Evolutionary conservation across 2,797 vertebrate genomes (phyloP), one percentile per base, ranked within the genome.

Genomic region (Scolopax bukidnonensis): DNA sequence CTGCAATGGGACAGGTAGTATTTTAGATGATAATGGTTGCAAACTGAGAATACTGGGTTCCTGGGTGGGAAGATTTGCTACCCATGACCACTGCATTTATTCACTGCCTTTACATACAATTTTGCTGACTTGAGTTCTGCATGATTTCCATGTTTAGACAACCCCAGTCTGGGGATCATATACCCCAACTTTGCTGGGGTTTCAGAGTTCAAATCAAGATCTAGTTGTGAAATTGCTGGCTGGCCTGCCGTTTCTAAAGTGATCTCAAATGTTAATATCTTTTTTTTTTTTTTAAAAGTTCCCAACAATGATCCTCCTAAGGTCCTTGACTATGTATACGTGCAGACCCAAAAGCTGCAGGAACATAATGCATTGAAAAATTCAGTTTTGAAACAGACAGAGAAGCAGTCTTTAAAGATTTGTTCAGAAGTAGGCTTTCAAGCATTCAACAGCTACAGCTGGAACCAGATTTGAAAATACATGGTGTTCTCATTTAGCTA

Each of bases 141-240:
- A 53, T 28, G 40, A 87, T 89, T 92, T 84, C 75, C 1, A 3
- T 89, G 88, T 91, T 96, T 95, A 87, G 86, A 95, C 84, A 96
- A 85, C 68, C 68, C 57, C 45, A 71, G 75, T 27, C 88, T 61
- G 33, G 61, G 90, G 86, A 94, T 91, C 86, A 41, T 16, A 82
- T 75, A 80, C 84, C 61, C 89, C 71, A 83, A 3, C 27, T 65
- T 78, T 87, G 43, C 50, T 80, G 57, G 68, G 64, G n/a, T 90
- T 93, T 96, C 74, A 84, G 59, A 92, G 80, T 91, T 93, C 87
- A 96, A 84, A 92, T 59, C 53, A 71, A 87, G 78, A 95, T 18
- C 54, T 68, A 63, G 53, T 59, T 68, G 33, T 65, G 73, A 94
- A 91, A 89, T 27, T 57, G n/a, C 53, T 82, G 76, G 36, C 85